A percentile compares a stretch with the other conserved stretches of the same genome.
Evolutionary conservation across 2,113 vertebrate species (phyloP).

Genomic region (Nothocercus julius): DNA sequence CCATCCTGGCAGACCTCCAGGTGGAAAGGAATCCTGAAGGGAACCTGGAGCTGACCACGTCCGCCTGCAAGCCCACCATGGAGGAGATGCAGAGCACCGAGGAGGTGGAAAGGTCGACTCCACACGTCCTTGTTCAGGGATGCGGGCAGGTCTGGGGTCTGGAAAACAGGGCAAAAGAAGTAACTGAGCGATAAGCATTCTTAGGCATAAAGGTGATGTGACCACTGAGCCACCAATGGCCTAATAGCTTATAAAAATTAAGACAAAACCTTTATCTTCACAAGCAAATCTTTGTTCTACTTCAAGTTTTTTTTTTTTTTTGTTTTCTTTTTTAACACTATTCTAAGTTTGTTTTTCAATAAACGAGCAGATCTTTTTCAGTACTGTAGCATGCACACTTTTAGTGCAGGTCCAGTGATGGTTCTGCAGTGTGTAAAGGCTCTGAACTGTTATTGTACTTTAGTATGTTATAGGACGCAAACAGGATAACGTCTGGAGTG

Average conservation of each 20-base stretch:
- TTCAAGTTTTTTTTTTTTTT: too few relatives aligned
- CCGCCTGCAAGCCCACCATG: conserved; percentile 15
- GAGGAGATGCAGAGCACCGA: background rate
- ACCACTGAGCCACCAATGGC: background rate
- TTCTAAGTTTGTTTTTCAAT: background rate
- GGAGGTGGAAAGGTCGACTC: background rate
- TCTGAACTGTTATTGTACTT: background rate
- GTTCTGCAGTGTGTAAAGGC: background rate
- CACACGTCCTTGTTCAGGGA: accelerated
- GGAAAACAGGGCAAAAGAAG: background rate
- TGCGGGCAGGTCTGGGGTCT: background rate
- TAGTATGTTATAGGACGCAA: background rate
- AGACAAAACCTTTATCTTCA: background rate
- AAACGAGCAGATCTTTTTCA: accelerated
- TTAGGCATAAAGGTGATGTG: background rate
- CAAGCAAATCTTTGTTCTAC: background rate
- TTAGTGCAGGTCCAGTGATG: background rate
- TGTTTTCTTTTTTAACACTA: too few relatives aligned
- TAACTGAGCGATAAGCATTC: background rate
- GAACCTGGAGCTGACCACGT: conserved; percentile 46
- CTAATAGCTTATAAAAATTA: background rate
- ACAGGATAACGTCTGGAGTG: accelerated
- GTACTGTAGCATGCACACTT: background rate
- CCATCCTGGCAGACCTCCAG: background rate
- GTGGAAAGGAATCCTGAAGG: conserved; percentile 23